Conservation (phyloP, 1,140 invertebrate species). For the Bicyclus anynana region DNA sequence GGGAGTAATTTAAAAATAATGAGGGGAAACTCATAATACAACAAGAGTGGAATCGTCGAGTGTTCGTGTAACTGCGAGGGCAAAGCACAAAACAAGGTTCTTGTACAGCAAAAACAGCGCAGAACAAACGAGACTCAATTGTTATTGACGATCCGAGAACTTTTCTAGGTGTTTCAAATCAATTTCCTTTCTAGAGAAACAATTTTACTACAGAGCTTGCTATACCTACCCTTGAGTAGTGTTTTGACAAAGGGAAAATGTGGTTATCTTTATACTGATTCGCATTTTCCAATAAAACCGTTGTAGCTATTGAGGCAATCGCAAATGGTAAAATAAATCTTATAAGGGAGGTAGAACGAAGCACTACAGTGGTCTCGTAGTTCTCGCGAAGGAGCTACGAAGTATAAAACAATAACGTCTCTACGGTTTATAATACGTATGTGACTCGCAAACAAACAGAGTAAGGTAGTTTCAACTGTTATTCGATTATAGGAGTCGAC, state of each 20-base stretch:
- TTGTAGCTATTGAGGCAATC: no score
- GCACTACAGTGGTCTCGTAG: not conserved
- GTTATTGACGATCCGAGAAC: not conserved
- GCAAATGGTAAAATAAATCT: no score
- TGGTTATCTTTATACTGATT: no score
- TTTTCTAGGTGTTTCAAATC: not conserved
- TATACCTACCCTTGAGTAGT: not conserved
- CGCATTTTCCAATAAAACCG: no score
- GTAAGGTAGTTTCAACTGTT: not conserved
- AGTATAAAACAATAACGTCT: not conserved
- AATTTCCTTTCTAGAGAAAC: not conserved
- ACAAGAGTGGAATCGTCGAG: not conserved
- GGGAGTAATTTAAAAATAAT: not conserved
- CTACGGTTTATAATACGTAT: not conserved
- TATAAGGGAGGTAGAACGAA: not conserved
- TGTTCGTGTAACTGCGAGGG: not conserved
- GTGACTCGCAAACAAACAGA: not conserved
- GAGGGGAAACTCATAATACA: not conserved
- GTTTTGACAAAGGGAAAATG: no score
- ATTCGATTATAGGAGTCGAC: not conserved
- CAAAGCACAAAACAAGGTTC: not conserved
- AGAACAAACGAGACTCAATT: not conserved
- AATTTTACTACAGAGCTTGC: not conserved
- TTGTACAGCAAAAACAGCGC: not conserved
- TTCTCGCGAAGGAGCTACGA: not conserved